Evolutionary conservation across 2,113 vertebrate species (phyloP).

Genomic region (Lucifuga dentata): DNA sequence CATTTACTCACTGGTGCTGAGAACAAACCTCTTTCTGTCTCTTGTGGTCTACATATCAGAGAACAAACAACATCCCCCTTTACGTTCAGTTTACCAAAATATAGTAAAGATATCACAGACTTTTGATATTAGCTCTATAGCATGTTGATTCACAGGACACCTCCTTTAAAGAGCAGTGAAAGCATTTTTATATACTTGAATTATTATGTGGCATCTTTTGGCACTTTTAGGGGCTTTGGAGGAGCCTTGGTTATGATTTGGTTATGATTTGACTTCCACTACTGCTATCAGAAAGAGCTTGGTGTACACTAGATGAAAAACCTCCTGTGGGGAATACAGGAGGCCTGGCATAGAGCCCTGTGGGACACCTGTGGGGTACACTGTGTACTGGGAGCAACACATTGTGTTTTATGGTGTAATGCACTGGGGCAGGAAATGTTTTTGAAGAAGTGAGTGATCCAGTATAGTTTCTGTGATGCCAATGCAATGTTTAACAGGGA

Average conservation of each 20-base stretch:
- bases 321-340: conserved; percentile 4
- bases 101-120: too few relatives aligned
- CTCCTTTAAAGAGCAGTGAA: too few relatives aligned
- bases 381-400: conserved; percentile 7
- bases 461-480: conserved; percentile 16
- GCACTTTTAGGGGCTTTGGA: neutral
- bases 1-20: conserved; percentile 65
- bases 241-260: neutral
- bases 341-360: conserved; percentile 17
- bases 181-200: too few relatives aligned
- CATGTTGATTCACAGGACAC: too few relatives aligned
- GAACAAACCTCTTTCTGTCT: conserved; percentile 49
- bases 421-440: too few relatives aligned
- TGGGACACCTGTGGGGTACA: conserved; percentile 23
- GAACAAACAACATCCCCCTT: conserved; percentile 31
- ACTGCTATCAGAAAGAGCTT: neutral
- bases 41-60: conserved; percentile 42
- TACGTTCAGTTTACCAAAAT: neutral
- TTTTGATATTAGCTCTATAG: too few relatives aligned
- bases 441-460: neutral
- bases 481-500: neutral
- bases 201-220: neutral
- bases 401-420: neutral
- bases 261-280: neutral
- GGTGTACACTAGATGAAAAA: neutral